Percentiles rank a stretch among this genome's conserved stretches.
phyloP scores from a whole-genome alignment of 2,797 vertebrate species.

The Loris lydekkerianus region DNA sequence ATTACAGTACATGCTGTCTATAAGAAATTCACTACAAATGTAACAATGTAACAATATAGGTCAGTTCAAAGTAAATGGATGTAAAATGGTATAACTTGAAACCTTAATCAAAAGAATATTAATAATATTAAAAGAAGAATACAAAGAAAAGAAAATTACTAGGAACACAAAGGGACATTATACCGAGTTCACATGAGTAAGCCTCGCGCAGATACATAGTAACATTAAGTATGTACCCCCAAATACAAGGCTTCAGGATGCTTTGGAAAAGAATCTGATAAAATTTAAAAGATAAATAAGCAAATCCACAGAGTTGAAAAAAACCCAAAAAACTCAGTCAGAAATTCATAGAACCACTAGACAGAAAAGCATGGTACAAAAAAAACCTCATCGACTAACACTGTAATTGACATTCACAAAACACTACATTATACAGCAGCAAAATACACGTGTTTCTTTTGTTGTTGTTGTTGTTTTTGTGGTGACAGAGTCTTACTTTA shows the following conservation, averaged over 20 bases:
- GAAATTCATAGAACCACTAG: background rate
- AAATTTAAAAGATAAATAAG: background rate
- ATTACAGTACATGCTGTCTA: background rate
- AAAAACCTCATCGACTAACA: background rate
- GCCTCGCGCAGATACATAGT: background rate
- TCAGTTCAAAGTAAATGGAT: background rate
- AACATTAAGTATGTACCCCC: no score
- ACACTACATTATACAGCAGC: background rate
- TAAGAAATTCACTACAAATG: background rate
- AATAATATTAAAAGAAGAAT: background rate
- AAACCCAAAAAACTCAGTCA: no score
- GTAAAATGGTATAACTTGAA: background rate
- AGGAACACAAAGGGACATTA: background rate
- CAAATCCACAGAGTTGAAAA: background rate
- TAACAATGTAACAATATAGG: background rate
- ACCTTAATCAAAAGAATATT: background rate
- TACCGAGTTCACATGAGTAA: background rate
- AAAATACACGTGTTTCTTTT: background rate
- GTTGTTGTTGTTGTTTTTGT: no score
- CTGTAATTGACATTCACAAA: background rate
- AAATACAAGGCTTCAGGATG: background rate
- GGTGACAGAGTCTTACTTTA: no score
- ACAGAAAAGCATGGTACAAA: background rate
- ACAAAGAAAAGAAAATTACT: background rate
- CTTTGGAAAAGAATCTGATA: background rate